Conservation (phyloP, 2,888 invertebrate species). For the Temnothorax rugatulus region DNA sequence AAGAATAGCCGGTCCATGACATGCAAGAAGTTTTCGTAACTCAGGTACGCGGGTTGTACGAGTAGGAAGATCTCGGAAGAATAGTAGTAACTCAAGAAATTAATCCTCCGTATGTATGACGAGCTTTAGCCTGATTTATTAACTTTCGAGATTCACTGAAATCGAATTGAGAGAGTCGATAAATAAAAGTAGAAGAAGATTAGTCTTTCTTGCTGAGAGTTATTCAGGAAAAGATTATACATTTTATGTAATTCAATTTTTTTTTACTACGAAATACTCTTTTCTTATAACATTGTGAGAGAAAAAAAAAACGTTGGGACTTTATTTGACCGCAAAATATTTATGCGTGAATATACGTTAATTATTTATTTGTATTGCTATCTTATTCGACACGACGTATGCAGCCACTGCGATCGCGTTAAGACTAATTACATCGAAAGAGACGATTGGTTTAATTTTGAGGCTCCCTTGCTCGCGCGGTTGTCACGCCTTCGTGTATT, state of each 20-base stretch:
- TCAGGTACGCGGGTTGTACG: constrained; percentile 30
- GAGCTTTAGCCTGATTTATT: constrained; percentile 32
- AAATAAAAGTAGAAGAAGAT: not conserved
- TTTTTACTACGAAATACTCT: not conserved
- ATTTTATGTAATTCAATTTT: not conserved
- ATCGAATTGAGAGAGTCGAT: constrained; percentile 3
- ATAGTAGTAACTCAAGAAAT: constrained; percentile 35
- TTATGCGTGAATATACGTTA: not conserved
- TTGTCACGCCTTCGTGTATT: constrained; percentile 23
- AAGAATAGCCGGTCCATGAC: constrained; percentile 66
- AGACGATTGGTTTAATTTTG: constrained; percentile 12
- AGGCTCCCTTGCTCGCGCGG: not conserved
- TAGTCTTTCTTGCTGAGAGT: not conserved
- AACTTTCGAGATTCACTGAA: constrained; percentile 9
- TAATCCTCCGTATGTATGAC: constrained; percentile 15
- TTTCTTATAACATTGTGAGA: not conserved
- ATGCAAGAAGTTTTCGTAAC: constrained; percentile 58
- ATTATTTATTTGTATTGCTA: not conserved
- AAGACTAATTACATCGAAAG: too few species aligned
- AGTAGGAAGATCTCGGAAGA: constrained; percentile 31
- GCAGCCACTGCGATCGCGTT: not conserved
- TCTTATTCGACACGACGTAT: not conserved
- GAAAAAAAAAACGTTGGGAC: not conserved
- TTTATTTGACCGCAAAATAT: not conserved
- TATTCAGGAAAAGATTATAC: not conserved